Base-by-base conservation (phyloP, 2,888 invertebrate genomes). In the Diarsia mendica region DNA sequence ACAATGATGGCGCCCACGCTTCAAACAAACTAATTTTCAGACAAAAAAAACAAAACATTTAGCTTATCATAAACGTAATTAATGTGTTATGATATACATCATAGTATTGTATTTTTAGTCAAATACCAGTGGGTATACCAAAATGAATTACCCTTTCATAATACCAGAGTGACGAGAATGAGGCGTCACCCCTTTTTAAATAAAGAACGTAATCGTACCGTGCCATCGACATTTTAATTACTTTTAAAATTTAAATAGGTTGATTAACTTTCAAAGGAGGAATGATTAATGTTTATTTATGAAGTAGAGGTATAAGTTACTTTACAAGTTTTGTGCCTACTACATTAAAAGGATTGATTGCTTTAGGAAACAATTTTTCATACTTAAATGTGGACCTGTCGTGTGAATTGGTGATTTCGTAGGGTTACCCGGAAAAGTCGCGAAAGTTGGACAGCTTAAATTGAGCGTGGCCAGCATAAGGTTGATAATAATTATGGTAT, bases 241-340 rank as follows among this genome's bases (percentile, higher is more conserved):
- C 85, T 85, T 86, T 85, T 75, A 67, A 82, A 80, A 77, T 85
- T 78, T 64, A 74, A 78, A 87, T 80, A 66, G 63, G 67, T 83
- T 80, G 80, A 83, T 82, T 78, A 87, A 77, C 69, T 80, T 82
- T 68, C 75, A 53, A 77, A 77, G 67, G 63, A 69, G 66, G 53
- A 60, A 68, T 87, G 87, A 81, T 83, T 86, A 75, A 77, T 85
- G 77, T 72, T 82, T 82, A 67, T 84, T 83, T 65, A 78, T 78
- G 71, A 83, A 83, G 84, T 77, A 72, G 69, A 66, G 78, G 85
- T 85, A 71, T 83, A 68, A 71, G 82, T 84, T 83, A 77, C 85
- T 71, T 71, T 58, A 77, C 70, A 71, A 81, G 64, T 83, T 83
- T 84, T 73, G 18, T 68, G 55, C 72, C 39, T 72, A 64, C 69